phyloP scores from a whole-genome alignment of 2,888 invertebrate genomes.

The Ennomos quercinarius region DNA sequence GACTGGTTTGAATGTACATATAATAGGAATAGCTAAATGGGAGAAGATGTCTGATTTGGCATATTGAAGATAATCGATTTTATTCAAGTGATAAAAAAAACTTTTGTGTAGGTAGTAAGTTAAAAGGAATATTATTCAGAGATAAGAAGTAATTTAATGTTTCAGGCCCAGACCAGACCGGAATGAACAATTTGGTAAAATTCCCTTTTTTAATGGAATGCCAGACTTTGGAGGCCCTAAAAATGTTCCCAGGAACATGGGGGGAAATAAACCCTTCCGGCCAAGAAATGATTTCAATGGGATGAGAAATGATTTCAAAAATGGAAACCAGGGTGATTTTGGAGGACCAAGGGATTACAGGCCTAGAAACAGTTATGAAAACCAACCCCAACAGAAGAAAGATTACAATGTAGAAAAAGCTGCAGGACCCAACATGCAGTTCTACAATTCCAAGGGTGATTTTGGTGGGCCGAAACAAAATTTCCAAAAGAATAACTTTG shows the following conservation, averaged over 20 bases:
- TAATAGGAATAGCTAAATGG: too few relatives aligned
- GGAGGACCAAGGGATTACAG: conserved; percentile 79
- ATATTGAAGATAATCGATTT: too few relatives aligned
- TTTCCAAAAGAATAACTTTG: conserved; percentile 72
- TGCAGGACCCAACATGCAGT: conserved; percentile 72
- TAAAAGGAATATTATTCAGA: too few relatives aligned
- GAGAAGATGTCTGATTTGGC: too few relatives aligned
- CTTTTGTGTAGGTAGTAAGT: too few relatives aligned
- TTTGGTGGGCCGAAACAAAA: conserved; percentile 80
- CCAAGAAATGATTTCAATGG: conserved; percentile 82
- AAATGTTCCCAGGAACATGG: conserved; percentile 76
- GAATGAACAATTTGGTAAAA: conserved; percentile 87
- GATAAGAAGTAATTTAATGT: conserved; percentile 52
- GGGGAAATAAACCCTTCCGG: conserved; percentile 76
- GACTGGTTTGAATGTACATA: too few relatives aligned
- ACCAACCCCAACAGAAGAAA: conserved; percentile 66
- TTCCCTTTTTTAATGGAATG: conserved; percentile 75
- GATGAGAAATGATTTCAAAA: conserved; percentile 76
- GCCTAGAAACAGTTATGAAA: conserved; percentile 75
- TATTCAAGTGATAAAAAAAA: too few relatives aligned
- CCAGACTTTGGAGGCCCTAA: conserved; percentile 82
- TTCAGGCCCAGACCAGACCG: conserved; percentile 87
- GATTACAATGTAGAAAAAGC: conserved; percentile 72
- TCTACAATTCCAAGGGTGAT: conserved; percentile 75
- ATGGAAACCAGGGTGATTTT: conserved; percentile 75